Percentiles rank a stretch among this genome's conserved stretches.
Evolutionary conservation across 1,140 invertebrate genomes (phyloP).

Genomic region (Melanaphis sacchari): DNA sequence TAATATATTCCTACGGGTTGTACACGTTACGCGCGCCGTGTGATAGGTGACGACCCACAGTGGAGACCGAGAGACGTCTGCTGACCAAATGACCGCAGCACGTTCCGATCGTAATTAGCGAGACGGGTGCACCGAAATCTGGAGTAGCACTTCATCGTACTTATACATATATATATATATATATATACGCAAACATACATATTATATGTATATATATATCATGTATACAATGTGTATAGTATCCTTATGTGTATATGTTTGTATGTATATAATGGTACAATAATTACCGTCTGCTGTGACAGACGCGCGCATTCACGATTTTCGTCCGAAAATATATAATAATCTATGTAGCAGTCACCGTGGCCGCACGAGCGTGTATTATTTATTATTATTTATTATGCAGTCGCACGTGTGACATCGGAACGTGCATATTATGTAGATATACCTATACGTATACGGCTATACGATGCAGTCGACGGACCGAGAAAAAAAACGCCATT

Average conservation of each 20-base stretch:
- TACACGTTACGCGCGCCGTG: not conserved
- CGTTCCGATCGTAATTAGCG: not conserved
- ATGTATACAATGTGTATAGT: too few relatives aligned
- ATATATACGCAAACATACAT: too few relatives aligned
- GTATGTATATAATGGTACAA: not conserved
- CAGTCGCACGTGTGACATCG: not conserved
- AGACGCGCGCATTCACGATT: not conserved
- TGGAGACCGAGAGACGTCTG: conserved; percentile 36
- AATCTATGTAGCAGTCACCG: not conserved
- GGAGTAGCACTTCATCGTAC: not conserved
- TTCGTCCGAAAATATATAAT: conserved; percentile 26
- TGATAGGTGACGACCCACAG: not conserved
- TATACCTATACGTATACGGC: not conserved
- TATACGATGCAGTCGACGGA: not conserved
- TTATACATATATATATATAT: too few relatives aligned
- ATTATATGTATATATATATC: not conserved
- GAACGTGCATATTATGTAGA: not conserved
- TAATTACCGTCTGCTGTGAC: conserved; percentile 22
- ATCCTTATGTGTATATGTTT: too few relatives aligned
- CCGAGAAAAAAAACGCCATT: not conserved
- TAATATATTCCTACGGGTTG: not conserved
- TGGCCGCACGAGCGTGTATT: not conserved
- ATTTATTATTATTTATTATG: not conserved
- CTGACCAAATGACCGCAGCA: conserved; percentile 51
- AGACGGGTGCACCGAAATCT: conserved; percentile 7